Evolutionary conservation across 2,797 vertebrate species (phyloP).

Genomic region (Epinephelus awoara): DNA sequence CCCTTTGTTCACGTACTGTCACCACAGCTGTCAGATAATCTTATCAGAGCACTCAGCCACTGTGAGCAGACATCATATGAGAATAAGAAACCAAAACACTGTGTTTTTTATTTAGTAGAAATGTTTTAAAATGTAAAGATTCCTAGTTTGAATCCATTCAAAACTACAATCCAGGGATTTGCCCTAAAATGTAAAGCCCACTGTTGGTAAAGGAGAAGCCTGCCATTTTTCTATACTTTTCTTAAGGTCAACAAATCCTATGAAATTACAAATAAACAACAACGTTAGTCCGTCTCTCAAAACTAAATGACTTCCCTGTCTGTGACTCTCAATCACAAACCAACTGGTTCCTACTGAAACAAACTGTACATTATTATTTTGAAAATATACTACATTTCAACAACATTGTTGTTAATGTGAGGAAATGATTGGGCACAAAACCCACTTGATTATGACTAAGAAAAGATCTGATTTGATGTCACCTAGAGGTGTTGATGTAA

Average conservation of each 20-base stretch:
- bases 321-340: not conserved
- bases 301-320: not conserved
- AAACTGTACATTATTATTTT: not conserved
- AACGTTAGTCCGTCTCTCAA: not conserved
- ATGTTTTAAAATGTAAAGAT: not conserved
- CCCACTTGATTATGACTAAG: too few species aligned
- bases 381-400: too few species aligned
- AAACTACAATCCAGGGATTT: not conserved
- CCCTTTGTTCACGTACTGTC: slow-evolving; percentile 60
- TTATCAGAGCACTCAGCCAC: slow-evolving; percentile 41
- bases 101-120: not conserved
- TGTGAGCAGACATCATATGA: slow-evolving; percentile 22
- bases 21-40: slow-evolving; percentile 65
- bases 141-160: not conserved
- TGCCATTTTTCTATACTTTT: not conserved
- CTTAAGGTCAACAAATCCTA: not conserved
- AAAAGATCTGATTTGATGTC: too few species aligned
- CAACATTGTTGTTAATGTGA: too few species aligned
- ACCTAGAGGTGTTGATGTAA: too few species aligned
- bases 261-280: not conserved
- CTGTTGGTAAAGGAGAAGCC: too few species aligned
- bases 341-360: not conserved
- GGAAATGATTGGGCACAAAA: too few species aligned
- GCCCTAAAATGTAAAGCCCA: not conserved
- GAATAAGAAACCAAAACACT: not conserved